These are phyloP conservation scores for Watsonalla cultraria DNA, from an alignment of 2,888 invertebrate genomes.

Conservation along the genomic window DNA sequence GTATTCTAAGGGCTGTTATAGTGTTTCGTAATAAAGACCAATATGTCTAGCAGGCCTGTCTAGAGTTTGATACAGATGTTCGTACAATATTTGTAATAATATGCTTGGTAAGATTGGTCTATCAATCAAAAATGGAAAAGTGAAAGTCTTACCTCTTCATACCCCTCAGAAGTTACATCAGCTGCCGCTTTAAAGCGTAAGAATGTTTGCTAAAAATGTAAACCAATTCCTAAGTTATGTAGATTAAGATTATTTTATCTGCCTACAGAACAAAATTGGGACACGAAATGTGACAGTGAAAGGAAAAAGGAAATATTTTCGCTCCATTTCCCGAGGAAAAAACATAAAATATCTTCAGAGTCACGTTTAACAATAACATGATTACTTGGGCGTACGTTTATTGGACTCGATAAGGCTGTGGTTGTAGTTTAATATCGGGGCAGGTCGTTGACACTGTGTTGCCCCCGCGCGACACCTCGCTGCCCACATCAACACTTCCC, in stretches of 20 bases:
- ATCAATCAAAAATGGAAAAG: no score
- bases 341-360: conserved; percentile 7
- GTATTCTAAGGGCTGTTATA: no score
- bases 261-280: neutral
- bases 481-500: conserved; percentile 11
- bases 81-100: no score
- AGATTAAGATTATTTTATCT: conserved; percentile 1
- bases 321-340: neutral
- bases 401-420: conserved; percentile 28
- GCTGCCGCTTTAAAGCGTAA: no score
- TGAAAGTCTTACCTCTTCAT: no score
- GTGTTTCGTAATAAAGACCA: no score
- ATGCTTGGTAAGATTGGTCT: no score
- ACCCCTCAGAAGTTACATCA: no score
- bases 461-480: conserved; percentile 26
- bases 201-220: neutral
- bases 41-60: no score
- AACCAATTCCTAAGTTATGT: neutral
- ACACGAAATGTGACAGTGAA: conserved; percentile 1
- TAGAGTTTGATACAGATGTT: no score
- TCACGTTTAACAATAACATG: conserved; percentile 28
- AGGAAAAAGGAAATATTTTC: neutral
- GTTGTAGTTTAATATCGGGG: conserved; percentile 28
- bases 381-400: conserved; percentile 38
- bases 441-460: conserved; percentile 37